These are phyloP conservation scores for Danio jaintianensis DNA, from an alignment of 2,797 vertebrate species.

Conservation along the genomic window DNA sequence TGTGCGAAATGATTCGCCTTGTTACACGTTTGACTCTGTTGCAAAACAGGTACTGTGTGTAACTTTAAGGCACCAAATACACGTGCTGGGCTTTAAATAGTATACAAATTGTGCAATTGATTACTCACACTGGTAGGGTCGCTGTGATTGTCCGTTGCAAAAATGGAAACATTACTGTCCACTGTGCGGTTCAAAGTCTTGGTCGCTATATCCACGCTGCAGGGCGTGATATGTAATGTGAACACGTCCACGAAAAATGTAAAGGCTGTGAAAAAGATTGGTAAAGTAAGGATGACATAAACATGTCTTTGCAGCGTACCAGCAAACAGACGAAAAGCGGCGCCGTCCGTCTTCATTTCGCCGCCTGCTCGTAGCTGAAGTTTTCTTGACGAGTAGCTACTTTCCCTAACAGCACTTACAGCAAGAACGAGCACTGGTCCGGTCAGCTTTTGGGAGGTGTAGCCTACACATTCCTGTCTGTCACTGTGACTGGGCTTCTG, in stretches of 20 bases:
- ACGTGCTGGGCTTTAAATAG: neutral
- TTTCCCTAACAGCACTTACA: neutral
- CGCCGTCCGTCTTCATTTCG: constrained; percentile 24
- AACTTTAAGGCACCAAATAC: neutral
- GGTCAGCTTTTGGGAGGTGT: neutral
- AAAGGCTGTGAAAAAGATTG: constrained; percentile 72
- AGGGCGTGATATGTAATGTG: constrained; percentile 46
- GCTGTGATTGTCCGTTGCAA: constrained; percentile 12
- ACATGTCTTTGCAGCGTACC: constrained; percentile 74
- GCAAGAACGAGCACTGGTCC: neutral
- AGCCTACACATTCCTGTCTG: neutral
- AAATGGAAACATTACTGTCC: constrained; percentile 17
- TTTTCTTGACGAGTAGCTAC: neutral
- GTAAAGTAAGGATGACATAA: constrained; percentile 73
- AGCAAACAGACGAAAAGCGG: constrained; percentile 45
- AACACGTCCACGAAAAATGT: constrained; percentile 79
- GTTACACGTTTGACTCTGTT: constrained; percentile 53
- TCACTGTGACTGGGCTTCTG: neutral
- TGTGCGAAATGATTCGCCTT: constrained; percentile 63
- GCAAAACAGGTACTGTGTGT: constrained; percentile 13
- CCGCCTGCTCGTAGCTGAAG: neutral
- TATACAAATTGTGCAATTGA: neutral
- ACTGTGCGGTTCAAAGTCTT: neutral
- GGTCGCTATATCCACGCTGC: constrained; percentile 51
- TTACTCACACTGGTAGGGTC: constrained; percentile 46